phyloP scores from a whole-genome alignment of 2,888 invertebrate genomes.

The Sphaeridia pumilis region DNA sequence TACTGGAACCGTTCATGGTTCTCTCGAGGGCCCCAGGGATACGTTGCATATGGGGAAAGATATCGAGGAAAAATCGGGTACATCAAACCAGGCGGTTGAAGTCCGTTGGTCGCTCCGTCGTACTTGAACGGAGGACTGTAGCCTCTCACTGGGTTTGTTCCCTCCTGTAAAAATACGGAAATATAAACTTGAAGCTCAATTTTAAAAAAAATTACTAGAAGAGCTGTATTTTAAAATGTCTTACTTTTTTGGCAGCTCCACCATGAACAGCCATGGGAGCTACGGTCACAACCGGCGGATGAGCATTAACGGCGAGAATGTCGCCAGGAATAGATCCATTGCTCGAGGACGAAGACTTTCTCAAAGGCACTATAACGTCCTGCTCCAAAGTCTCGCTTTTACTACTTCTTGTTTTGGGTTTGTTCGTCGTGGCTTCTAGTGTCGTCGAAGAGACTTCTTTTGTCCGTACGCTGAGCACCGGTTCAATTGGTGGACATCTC shows the following conservation, averaged over 20 bases:
- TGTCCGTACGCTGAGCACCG: slow-evolving; percentile 13
- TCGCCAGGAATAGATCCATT: slow-evolving; percentile 6
- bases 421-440: not conserved
- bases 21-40: slow-evolving; percentile 19
- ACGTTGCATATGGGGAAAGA: slow-evolving; percentile 21
- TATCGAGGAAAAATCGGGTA: slow-evolving; percentile 10
- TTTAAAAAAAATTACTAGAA: too few relatives aligned
- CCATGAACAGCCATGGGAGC: slow-evolving; percentile 33
- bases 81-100: not conserved
- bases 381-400: slow-evolving; percentile 4
- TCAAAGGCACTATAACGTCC: not conserved
- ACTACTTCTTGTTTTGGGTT: not conserved
- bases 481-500: slow-evolving; percentile 34
- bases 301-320: slow-evolving; percentile 9
- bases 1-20: slow-evolving; percentile 12
- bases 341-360: slow-evolving; percentile 20
- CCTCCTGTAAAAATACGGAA: not conserved
- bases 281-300: slow-evolving; percentile 34
- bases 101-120: not conserved
- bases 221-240: too few relatives aligned
- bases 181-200: too few relatives aligned
- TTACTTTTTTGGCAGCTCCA: slow-evolving; percentile 22
- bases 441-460: slow-evolving; percentile 8
- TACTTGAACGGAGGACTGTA: not conserved
- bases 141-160: slow-evolving; percentile 1